Conservation (phyloP, 2,113 vertebrate genomes). For the Centropus bengalensis region DNA sequence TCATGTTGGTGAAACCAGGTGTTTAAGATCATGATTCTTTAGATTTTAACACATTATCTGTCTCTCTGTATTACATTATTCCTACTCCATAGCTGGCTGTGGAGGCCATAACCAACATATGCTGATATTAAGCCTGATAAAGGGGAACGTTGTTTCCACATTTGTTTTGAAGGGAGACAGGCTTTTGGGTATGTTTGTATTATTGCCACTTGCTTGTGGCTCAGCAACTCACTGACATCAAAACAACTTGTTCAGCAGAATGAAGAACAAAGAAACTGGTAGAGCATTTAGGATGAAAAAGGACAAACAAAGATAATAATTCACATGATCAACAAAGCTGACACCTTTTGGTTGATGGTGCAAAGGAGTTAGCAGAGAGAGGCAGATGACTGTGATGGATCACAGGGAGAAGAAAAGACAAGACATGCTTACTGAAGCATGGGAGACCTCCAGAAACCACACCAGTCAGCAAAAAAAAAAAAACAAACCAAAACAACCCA, state of each 20-base stretch:
- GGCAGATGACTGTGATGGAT: constrained; percentile 86
- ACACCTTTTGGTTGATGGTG: constrained; percentile 74
- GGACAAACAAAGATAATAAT: constrained; percentile 74
- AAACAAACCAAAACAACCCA: constrained; percentile 24
- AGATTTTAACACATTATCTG: neutral
- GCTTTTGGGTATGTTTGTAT: neutral
- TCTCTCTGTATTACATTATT: neutral
- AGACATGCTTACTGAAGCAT: constrained; percentile 83
- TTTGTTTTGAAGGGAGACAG: neutral
- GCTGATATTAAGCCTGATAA: neutral
- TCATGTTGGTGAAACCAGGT: neutral
- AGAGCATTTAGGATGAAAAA: constrained; percentile 69
- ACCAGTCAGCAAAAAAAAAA: constrained; percentile 83
- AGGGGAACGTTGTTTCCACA: neutral
- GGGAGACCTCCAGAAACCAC: constrained; percentile 72
- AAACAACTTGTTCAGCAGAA: constrained; percentile 37
- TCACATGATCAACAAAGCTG: constrained; percentile 85
- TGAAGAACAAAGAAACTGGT: constrained; percentile 22
- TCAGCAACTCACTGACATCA: neutral
- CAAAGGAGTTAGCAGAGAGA: constrained; percentile 60
- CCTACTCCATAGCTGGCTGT: neutral
- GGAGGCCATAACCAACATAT: neutral
- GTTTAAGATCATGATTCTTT: neutral
- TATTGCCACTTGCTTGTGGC: neutral
- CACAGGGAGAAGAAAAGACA: constrained; percentile 81